Percentiles rank a stretch among this genome's conserved stretches.
These are phyloP conservation scores for Phrynocephalus versicolor DNA, from an alignment of 2,113 vertebrate genomes.

Conservation along the genomic window DNA sequence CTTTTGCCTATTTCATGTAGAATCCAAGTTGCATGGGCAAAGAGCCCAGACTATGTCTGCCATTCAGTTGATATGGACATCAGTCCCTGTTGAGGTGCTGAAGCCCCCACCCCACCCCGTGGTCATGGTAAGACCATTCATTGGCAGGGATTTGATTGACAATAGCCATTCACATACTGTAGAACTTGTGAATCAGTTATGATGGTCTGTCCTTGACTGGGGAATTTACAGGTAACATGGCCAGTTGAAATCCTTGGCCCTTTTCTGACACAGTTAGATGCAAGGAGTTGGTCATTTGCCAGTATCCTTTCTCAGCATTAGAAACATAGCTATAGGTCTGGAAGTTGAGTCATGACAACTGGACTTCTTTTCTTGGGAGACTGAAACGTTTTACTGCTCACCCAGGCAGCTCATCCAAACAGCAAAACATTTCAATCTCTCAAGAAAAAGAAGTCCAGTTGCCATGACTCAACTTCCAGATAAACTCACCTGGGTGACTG, in stretches of 20 bases:
- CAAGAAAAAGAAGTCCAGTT: no score
- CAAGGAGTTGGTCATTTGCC: not conserved
- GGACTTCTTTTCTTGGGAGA: no score
- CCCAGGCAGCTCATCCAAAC: no score
- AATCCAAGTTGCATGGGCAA: slow-evolving; percentile 55
- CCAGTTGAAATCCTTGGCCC: not conserved
- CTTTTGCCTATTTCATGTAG: slow-evolving; percentile 64
- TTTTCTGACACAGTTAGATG: not conserved
- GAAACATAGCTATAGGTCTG: no score
- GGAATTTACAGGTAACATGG: not conserved
- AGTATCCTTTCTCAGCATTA: not conserved
- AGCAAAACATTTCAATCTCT: no score
- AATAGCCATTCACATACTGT: not conserved
- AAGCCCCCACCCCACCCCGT: not conserved
- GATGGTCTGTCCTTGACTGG: not conserved
- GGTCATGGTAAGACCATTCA: not conserved
- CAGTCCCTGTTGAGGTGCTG: not conserved
- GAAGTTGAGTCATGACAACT: no score
- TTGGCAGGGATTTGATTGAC: not conserved
- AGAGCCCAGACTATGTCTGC: slow-evolving; percentile 49
- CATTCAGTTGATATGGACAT: slow-evolving; percentile 35
- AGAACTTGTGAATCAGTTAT: not conserved
- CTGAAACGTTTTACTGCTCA: no score
- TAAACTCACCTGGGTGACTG: no score
- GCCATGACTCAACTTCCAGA: no score